Percentiles rank a stretch among this genome's conserved stretches.
Evolutionary conservation across 2,888 invertebrate species (phyloP).

Genomic region (Halocaridina rubra): DNA sequence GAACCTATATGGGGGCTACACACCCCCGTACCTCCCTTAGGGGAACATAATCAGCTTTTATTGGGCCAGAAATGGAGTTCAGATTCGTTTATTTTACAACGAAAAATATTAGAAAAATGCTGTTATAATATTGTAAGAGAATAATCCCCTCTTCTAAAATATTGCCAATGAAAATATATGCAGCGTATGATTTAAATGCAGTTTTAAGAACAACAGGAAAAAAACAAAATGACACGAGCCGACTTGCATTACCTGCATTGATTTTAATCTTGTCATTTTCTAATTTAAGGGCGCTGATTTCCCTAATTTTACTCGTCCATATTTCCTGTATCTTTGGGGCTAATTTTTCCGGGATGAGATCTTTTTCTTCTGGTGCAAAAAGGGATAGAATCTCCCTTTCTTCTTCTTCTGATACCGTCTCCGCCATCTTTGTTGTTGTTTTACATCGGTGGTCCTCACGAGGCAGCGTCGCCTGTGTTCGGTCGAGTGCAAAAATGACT

Average conservation of each 20-base stretch:
- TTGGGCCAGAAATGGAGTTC: too few species aligned
- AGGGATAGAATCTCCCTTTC: constrained; percentile 22
- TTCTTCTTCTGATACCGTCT: neutral
- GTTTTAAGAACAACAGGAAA: neutral
- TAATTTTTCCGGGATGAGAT: constrained; percentile 5
- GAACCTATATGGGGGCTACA: too few species aligned
- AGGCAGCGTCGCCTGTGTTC: neutral
- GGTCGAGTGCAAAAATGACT: neutral
- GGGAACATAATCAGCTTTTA: too few species aligned
- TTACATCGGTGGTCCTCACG: neutral
- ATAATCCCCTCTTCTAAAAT: too few species aligned
- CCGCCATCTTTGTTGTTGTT: constrained; percentile 21
- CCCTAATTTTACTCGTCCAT: constrained; percentile 12
- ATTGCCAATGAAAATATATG: neutral
- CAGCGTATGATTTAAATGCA: neutral
- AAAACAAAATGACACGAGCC: neutral
- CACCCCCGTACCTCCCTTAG: too few species aligned
- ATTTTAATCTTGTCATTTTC: constrained; percentile 17
- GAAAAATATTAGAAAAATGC: neutral
- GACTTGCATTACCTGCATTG: neutral
- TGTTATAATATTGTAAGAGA: neutral
- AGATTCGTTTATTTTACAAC: too few species aligned
- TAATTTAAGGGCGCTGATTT: constrained; percentile 20
- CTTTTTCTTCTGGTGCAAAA: constrained; percentile 20
- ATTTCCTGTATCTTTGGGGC: constrained; percentile 29